phyloP scores from a whole-genome alignment of 2,888 invertebrate genomes.

The Palloptera scutellata region DNA sequence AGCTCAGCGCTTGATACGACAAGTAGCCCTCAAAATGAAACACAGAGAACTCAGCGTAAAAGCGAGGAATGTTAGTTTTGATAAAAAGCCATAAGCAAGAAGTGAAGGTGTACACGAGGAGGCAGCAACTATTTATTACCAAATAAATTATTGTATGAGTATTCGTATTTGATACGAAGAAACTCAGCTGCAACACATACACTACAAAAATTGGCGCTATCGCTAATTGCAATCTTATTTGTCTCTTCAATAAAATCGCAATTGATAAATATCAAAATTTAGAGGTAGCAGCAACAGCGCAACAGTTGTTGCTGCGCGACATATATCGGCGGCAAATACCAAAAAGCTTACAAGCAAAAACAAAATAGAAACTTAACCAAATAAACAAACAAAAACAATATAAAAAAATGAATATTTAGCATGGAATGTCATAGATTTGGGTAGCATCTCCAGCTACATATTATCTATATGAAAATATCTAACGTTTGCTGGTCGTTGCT shows the following conservation, averaged over 20 bases:
- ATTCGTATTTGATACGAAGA: background rate
- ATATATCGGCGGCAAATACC: slow-evolving; percentile 53
- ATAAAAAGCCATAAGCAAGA: background rate
- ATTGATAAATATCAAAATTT: slow-evolving; percentile 31
- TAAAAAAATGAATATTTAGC: background rate
- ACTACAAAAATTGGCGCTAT: slow-evolving; percentile 18
- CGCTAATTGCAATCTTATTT: slow-evolving; percentile 29
- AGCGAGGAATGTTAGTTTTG: too few relatives aligned
- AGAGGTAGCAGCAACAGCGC: slow-evolving; percentile 6
- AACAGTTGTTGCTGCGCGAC: slow-evolving; percentile 16
- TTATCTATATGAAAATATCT: too few relatives aligned
- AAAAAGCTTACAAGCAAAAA: slow-evolving; percentile 37
- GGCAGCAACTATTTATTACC: too few relatives aligned
- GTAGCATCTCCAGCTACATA: background rate
- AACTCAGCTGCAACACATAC: background rate
- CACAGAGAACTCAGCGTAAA: too few relatives aligned
- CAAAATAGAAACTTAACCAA: background rate
- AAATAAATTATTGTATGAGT: too few relatives aligned
- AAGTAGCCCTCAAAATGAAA: background rate
- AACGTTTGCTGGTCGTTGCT: too few relatives aligned
- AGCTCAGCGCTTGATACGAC: background rate
- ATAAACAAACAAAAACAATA: background rate
- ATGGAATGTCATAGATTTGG: background rate
- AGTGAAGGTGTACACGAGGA: background rate
- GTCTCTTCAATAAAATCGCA: slow-evolving; percentile 32